phyloP scores from a whole-genome alignment of 2,113 vertebrate genomes.

The Empidonax alnorum region DNA sequence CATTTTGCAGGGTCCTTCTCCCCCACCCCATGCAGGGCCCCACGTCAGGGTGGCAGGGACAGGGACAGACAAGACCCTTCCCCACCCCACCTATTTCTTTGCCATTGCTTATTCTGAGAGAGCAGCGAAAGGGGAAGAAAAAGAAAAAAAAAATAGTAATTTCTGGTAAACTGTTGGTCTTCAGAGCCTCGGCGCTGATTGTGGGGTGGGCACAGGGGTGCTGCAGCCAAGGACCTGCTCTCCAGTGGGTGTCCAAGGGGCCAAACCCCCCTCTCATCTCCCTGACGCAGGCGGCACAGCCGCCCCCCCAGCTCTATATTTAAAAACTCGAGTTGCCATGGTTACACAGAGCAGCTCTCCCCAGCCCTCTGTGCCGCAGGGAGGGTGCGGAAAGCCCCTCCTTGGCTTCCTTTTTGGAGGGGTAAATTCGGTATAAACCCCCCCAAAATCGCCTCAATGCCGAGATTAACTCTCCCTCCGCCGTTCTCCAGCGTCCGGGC shows the following conservation, averaged over 20 bases:
- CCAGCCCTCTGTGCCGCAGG: background rate
- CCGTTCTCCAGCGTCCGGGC: fast-evolving
- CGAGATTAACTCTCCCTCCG: background rate
- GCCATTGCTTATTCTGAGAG: background rate
- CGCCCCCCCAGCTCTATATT: background rate
- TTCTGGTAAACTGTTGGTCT: background rate
- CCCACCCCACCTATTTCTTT: background rate
- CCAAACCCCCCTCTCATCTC: background rate
- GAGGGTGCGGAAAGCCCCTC: background rate
- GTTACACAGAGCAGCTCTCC: background rate
- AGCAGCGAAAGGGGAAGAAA: background rate
- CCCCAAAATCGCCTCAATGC: background rate
- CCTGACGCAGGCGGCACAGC: fast-evolving
- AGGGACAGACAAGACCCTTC: fast-evolving
- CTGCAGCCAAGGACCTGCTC: background rate
- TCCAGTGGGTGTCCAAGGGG: background rate
- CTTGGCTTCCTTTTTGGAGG: background rate
- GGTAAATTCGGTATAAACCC: background rate
- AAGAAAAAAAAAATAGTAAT: background rate
- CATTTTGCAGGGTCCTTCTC: background rate
- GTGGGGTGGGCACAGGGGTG: background rate
- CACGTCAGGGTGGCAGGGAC: too few relatives aligned
- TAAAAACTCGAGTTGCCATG: constrained; percentile 53
- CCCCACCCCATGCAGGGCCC: background rate
- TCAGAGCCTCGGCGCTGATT: background rate